Conservation (phyloP, 2,888 invertebrate genomes). For the Pheosia tremula region DNA sequence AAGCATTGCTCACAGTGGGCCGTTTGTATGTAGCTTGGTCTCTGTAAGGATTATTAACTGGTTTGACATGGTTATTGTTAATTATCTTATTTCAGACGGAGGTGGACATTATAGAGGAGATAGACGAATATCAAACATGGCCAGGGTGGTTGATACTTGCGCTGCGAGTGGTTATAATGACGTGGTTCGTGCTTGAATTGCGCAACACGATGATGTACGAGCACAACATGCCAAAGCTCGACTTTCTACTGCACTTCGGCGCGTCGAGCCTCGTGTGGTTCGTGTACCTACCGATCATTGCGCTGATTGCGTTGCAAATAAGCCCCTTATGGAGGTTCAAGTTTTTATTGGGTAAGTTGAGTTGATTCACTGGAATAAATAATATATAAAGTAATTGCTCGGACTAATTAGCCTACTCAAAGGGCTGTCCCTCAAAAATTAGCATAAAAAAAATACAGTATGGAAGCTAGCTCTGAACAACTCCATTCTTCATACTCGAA, state of each 20-base stretch:
- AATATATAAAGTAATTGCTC: too few relatives aligned
- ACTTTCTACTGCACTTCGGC: constrained; percentile 98
- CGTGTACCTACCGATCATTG: constrained; percentile 97
- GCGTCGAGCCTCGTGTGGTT: constrained; percentile 99
- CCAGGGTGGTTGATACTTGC: constrained; percentile 97
- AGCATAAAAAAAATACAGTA: too few relatives aligned
- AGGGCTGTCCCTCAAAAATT: too few relatives aligned
- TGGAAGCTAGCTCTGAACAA: too few relatives aligned
- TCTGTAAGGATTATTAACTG: too few relatives aligned
- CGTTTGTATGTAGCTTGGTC: too few relatives aligned
- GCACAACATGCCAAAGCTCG: constrained; percentile 88
- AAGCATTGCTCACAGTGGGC: too few relatives aligned
- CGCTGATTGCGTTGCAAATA: constrained; percentile 96
- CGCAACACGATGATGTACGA: constrained; percentile 82
- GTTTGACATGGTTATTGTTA: too few relatives aligned
- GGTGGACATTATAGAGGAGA: constrained; percentile 97
- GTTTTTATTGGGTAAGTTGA: constrained; percentile 91
- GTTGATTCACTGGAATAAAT: too few relatives aligned
- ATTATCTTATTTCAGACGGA: constrained; percentile 88
- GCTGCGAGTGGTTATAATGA: constrained; percentile 93
- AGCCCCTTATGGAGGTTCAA: constrained; percentile 98
- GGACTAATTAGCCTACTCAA: too few relatives aligned
- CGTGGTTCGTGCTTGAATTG: constrained; percentile 94
- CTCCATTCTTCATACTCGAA: too few relatives aligned
- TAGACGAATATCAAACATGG: constrained; percentile 99